A percentile compares a stretch with the other conserved stretches of the same genome.
Conservation (phyloP, 1,140 invertebrate species). For the Eumaeus atala region DNA sequence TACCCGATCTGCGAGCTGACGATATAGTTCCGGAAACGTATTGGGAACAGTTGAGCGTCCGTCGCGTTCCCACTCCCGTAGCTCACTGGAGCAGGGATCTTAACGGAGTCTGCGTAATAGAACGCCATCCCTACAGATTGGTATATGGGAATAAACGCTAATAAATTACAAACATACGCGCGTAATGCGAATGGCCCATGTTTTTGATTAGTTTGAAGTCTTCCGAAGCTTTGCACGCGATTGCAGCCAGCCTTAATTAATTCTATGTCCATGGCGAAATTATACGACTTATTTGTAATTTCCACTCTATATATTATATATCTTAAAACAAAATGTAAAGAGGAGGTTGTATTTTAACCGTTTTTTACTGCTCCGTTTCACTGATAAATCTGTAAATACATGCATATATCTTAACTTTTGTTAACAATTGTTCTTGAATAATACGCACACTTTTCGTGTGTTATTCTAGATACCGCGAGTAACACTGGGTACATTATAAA, state of each 20-base stretch:
- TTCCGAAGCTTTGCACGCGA: slow-evolving; percentile 37
- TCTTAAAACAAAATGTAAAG: no score
- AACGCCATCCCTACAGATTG: slow-evolving; percentile 68
- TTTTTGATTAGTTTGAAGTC: slow-evolving; percentile 71
- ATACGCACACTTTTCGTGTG: no score
- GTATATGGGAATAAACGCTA: slow-evolving; percentile 71
- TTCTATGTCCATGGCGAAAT: no score
- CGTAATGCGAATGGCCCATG: slow-evolving; percentile 52
- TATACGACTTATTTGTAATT: no score
- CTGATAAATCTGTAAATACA: no score
- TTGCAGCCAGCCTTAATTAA: background rate
- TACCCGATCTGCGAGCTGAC: slow-evolving; percentile 26
- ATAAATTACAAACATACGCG: slow-evolving; percentile 71
- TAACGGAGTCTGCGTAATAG: slow-evolving; percentile 71
- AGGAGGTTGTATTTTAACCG: no score
- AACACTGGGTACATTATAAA: no score
- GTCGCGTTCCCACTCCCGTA: slow-evolving; percentile 46
- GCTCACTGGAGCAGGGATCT: slow-evolving; percentile 65
- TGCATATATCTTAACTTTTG: no score
- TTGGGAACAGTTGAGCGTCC: slow-evolving; percentile 45
- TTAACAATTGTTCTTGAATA: no score
- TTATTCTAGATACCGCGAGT: no score
- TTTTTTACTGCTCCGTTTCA: no score
- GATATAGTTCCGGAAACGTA: slow-evolving; percentile 35
- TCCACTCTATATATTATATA: no score